phyloP scores from a whole-genome alignment of 2,888 invertebrate species.

The Dorcus parallelipipedus region DNA sequence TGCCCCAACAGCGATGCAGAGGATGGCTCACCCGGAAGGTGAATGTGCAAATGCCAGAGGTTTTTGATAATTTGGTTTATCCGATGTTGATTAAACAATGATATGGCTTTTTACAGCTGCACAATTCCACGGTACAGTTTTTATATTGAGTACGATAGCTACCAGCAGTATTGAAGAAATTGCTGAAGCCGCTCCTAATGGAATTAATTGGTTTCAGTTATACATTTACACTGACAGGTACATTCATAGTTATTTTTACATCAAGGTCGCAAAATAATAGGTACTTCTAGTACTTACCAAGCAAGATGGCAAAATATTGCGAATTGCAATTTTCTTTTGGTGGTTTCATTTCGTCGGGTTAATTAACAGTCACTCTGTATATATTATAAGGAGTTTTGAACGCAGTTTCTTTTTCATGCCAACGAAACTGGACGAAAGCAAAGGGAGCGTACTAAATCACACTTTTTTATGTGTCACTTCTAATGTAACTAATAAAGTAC shows the following conservation, averaged over 20 bases:
- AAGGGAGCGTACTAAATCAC: not conserved
- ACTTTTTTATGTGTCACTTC: too few relatives aligned
- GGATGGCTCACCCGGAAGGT: conserved; percentile 86
- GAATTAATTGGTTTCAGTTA: conserved; percentile 86
- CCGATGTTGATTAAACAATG: not conserved
- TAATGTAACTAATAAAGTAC: not conserved
- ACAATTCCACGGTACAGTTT: conserved; percentile 70
- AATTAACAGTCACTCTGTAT: too few relatives aligned
- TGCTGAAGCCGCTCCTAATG: conserved; percentile 69
- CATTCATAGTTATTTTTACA: too few relatives aligned
- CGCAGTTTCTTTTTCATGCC: too few relatives aligned
- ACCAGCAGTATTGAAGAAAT: conserved; percentile 88
- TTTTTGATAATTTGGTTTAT: conserved; percentile 33
- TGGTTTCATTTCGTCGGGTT: too few relatives aligned
- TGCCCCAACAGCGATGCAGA: conserved; percentile 88
- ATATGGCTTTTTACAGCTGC: conserved; percentile 59
- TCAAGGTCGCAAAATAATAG: too few relatives aligned
- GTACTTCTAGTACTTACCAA: too few relatives aligned
- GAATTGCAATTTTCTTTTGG: too few relatives aligned
- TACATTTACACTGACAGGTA: conserved; percentile 85
- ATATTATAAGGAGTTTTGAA: too few relatives aligned
- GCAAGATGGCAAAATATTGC: too few relatives aligned
- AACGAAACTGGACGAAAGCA: not conserved
- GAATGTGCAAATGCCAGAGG: conserved; percentile 81
- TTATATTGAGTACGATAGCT: conserved; percentile 79